These are phyloP conservation scores for Nudaria mundana DNA, from an alignment of 2,888 invertebrate genomes.

Conservation along the genomic window DNA sequence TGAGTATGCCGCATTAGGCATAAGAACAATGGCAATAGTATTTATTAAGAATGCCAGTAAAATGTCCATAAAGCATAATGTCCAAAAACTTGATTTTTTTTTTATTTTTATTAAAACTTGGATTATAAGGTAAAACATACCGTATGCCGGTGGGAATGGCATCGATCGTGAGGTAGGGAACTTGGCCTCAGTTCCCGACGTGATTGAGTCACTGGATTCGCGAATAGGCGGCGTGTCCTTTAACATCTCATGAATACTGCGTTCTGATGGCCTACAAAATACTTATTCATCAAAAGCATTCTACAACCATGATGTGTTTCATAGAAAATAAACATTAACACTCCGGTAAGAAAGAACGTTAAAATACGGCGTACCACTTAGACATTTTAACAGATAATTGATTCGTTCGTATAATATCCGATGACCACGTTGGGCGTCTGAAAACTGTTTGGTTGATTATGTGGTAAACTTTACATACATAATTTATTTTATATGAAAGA, in stretches of 20 bases:
- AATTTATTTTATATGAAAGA: conserved; percentile 16
- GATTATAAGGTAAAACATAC: too few relatives aligned
- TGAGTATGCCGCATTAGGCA: too few relatives aligned
- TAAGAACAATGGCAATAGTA: too few relatives aligned
- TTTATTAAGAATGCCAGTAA: too few relatives aligned
- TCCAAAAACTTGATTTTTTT: too few relatives aligned
- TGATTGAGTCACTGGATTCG: conserved; percentile 87
- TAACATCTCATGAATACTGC: conserved; percentile 92
- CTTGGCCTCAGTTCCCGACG: conserved; percentile 86
- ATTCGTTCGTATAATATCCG: neutral
- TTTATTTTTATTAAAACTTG: too few relatives aligned
- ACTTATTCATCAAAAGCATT: neutral
- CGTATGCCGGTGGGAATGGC: conserved; percentile 86
- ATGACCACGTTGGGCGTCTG: neutral
- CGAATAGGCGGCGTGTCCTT: conserved; percentile 91
- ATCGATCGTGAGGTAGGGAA: conserved; percentile 85
- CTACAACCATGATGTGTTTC: neutral
- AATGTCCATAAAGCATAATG: too few relatives aligned
- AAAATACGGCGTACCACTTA: conserved; percentile 57
- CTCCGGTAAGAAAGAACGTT: conserved; percentile 16
- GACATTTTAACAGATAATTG: conserved; percentile 48
- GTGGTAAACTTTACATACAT: conserved; percentile 24
- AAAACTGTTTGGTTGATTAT: conserved; percentile 11
- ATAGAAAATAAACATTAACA: conserved; percentile 10
- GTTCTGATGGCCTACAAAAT: conserved; percentile 76